A percentile compares a stretch with the other conserved stretches of the same genome.
These are phyloP conservation scores for Corynorhinus townsendii DNA, from an alignment of 2,113 vertebrate genomes.

Conservation along the genomic window DNA sequence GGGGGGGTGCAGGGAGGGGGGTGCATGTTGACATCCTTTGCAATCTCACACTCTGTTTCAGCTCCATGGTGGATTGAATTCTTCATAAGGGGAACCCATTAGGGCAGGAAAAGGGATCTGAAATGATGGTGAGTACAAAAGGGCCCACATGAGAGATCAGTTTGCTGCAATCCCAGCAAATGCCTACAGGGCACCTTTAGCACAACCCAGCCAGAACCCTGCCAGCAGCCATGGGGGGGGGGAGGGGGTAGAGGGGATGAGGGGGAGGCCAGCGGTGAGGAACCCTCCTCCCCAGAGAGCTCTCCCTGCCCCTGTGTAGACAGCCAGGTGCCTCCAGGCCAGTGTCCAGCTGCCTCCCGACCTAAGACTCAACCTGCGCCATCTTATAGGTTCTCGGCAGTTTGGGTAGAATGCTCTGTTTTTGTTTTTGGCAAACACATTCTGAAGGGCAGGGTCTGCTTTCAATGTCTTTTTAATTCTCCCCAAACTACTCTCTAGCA, in stretches of 20 bases:
- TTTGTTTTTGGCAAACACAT: not conserved
- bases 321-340: not conserved
- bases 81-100: not conserved
- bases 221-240: too few species aligned
- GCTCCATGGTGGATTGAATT: not conserved
- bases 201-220: not conserved
- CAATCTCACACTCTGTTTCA: not conserved
- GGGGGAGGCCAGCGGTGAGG: not conserved
- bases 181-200: not conserved
- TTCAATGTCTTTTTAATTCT: not conserved
- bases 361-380: not conserved
- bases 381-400: not conserved
- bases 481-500: not conserved
- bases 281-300: too few species aligned
- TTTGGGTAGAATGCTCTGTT: not conserved
- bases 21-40: accelerated
- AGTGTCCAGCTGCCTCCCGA: not conserved
- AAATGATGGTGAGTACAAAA: accelerated
- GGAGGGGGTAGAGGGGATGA: too few species aligned
- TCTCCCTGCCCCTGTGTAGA: not conserved
- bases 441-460: not conserved
- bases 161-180: too few species aligned
- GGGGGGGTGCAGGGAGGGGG: too few species aligned
- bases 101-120: not conserved
- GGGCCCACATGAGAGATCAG: accelerated